Conservation (phyloP, 2,888 invertebrate species). For the Aphidius colemani region DNA sequence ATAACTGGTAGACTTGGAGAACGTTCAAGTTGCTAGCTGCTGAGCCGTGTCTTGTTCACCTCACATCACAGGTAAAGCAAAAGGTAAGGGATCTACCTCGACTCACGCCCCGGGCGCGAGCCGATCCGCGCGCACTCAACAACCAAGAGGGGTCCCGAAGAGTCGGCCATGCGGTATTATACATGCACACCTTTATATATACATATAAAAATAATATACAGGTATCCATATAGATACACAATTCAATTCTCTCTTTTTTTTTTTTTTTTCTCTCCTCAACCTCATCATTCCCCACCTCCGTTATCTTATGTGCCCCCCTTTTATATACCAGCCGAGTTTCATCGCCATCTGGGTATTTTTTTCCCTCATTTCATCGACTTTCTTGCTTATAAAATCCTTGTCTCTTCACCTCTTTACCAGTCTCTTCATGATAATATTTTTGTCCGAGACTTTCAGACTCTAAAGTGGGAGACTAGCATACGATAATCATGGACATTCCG, state of each 20-base stretch:
- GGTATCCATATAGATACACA: constrained; percentile 25
- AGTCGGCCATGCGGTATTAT: constrained; percentile 51
- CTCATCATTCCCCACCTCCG: no score
- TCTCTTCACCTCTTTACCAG: background rate
- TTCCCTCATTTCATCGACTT: constrained; percentile 16
- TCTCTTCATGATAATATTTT: background rate
- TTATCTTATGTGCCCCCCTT: no score
- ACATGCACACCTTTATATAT: constrained; percentile 25
- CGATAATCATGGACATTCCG: constrained; percentile 45
- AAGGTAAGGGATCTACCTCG: constrained; percentile 39
- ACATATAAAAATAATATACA: constrained; percentile 35
- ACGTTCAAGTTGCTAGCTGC: no score
- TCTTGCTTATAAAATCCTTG: constrained; percentile 13
- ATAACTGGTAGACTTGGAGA: constrained; percentile 53
- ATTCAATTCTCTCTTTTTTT: constrained; percentile 16
- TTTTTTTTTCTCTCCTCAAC: constrained; percentile 4
- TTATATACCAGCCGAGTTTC: background rate
- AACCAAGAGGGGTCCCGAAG: no score
- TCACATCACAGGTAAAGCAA: constrained; percentile 18
- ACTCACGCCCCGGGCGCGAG: constrained; percentile 57
- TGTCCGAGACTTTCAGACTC: background rate
- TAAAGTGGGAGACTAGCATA: constrained; percentile 32
- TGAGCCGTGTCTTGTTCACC: constrained; percentile 5
- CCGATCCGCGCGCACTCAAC: constrained; percentile 43
- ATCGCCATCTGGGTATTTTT: background rate